These are phyloP conservation scores for Sclerurus mexicanus DNA, from an alignment of 2,113 vertebrate species.

Conservation along the genomic window DNA sequence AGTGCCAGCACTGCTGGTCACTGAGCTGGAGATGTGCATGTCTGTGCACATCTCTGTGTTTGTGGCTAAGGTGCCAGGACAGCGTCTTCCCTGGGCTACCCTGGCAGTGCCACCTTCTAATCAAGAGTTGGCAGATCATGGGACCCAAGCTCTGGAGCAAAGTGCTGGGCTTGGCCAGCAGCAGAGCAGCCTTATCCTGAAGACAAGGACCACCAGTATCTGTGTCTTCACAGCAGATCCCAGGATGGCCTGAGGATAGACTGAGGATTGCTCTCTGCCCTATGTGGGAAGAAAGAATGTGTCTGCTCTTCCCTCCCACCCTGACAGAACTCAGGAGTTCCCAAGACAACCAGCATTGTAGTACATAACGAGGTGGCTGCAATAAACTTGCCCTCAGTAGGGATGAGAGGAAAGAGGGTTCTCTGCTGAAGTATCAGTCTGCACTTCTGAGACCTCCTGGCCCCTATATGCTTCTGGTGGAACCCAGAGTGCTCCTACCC, in stretches of 20 bases:
- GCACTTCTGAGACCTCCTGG: not conserved
- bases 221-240: not conserved
- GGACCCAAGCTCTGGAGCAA: not conserved
- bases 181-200: not conserved
- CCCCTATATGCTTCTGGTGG: not conserved
- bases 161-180: not conserved
- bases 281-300: not conserved
- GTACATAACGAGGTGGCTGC: not conserved
- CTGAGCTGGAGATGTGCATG: fast-evolving
- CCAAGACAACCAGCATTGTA: not conserved
- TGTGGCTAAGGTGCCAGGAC: not conserved
- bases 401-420: not conserved
- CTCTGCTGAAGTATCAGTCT: not conserved
- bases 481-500: too few species aligned
- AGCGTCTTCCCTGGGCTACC: not conserved
- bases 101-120: not conserved
- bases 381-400: not conserved
- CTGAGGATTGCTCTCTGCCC: not conserved
- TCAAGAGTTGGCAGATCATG: not conserved
- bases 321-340: not conserved
- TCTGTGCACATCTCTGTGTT: not conserved
- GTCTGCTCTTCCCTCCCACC: not conserved
- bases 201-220: not conserved
- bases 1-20: fast-evolving
- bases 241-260: not conserved